These are phyloP conservation scores for Trichopoda pennipes DNA, from an alignment of 2,888 invertebrate species.

Conservation along the genomic window DNA sequence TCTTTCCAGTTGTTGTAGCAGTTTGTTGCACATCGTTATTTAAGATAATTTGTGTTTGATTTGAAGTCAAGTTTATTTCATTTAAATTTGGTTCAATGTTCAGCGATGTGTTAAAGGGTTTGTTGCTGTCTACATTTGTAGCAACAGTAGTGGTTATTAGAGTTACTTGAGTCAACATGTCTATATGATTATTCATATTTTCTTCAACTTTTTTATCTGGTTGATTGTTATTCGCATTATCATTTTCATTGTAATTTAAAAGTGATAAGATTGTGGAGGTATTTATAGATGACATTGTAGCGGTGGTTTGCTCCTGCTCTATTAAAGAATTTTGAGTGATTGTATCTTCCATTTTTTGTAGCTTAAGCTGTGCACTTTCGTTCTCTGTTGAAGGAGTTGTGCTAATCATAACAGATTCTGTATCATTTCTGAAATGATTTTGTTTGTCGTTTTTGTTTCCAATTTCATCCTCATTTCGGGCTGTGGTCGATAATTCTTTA, in stretches of 20 bases:
- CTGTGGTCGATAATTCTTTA: slow-evolving; percentile 58
- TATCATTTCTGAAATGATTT: slow-evolving; percentile 4
- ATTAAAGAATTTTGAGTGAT: slow-evolving; percentile 12
- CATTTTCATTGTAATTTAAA: slow-evolving; percentile 22
- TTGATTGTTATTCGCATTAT: slow-evolving; percentile 15
- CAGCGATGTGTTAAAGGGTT: slow-evolving; percentile 43
- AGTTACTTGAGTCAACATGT: not conserved
- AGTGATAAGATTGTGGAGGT: slow-evolving; percentile 43
- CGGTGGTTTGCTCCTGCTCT: not conserved
- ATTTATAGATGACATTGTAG: slow-evolving; percentile 7
- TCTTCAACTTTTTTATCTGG: slow-evolving; percentile 46
- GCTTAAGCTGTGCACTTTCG: not conserved
- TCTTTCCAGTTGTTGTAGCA: slow-evolving; percentile 44
- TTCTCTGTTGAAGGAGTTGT: not conserved
- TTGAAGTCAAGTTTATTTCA: slow-evolving; percentile 66
- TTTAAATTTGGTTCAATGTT: slow-evolving; percentile 57
- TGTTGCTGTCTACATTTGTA: slow-evolving; percentile 17
- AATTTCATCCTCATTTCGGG: not conserved
- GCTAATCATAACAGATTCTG: not conserved
- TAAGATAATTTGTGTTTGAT: slow-evolving; percentile 34
- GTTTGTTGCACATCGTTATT: slow-evolving; percentile 30
- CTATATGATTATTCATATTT: slow-evolving; percentile 47
- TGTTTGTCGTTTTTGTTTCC: not conserved
- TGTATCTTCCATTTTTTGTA: not conserved
- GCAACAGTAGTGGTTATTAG: slow-evolving; percentile 9